Conservation (phyloP, 2,888 invertebrate genomes). For the Chrysopilus asiliformis region DNA sequence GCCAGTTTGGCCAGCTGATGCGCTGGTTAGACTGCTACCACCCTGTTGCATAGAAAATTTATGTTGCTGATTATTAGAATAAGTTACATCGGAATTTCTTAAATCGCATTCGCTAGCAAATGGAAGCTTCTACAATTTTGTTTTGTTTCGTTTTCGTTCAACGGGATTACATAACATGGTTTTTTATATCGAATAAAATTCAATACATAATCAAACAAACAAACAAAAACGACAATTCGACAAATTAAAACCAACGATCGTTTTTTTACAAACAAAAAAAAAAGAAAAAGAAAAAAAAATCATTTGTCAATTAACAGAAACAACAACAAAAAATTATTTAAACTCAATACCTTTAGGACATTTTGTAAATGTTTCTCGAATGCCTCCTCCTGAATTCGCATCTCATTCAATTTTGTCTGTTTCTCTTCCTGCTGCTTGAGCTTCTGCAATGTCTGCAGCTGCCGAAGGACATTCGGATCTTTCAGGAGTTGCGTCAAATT, state of each 20-base stretch:
- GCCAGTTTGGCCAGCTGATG: constrained; percentile 36
- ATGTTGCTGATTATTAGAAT: not conserved
- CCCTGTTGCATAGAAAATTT: constrained; percentile 6
- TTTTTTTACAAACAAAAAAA: too few relatives aligned
- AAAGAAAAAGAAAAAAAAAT: not conserved
- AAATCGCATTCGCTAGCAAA: constrained; percentile 53
- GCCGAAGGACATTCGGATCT: constrained; percentile 80
- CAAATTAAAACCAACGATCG: too few relatives aligned
- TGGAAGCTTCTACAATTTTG: constrained; percentile 44
- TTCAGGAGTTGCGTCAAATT: constrained; percentile 42
- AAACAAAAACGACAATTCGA: too few relatives aligned
- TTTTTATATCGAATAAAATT: too few relatives aligned
- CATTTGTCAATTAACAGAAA: too few relatives aligned
- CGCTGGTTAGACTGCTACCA: constrained; percentile 19
- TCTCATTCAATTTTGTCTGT: constrained; percentile 50
- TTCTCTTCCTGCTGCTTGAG: constrained; percentile 48
- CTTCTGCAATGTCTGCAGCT: constrained; percentile 66
- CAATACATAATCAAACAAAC: too few relatives aligned
- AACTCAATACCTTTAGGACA: constrained; percentile 47
- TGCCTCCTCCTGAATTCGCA: constrained; percentile 61
- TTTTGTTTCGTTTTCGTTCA: too few relatives aligned
- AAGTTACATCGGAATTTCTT: constrained; percentile 2
- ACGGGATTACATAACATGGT: constrained; percentile 19
- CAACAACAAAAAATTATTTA: too few relatives aligned
- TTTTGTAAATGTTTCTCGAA: constrained; percentile 63